These are phyloP conservation scores for Sebastes fasciatus DNA, from an alignment of 2,113 vertebrate genomes.

Conservation along the genomic window DNA sequence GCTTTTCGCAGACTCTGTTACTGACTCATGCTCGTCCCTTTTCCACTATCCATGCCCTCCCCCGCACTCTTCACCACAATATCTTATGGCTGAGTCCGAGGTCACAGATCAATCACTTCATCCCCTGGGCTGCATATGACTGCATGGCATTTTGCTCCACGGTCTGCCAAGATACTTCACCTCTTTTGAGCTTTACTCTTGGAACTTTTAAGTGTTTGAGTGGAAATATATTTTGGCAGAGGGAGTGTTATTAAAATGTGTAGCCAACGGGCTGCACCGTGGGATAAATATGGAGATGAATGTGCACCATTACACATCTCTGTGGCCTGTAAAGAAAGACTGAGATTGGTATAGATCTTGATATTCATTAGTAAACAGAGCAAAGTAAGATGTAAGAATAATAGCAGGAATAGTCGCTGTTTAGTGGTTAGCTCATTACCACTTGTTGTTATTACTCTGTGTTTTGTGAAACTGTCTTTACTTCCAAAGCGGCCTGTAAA, in stretches of 20 bases:
- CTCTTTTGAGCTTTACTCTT: conserved; percentile 61
- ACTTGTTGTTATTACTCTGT: conserved; percentile 40
- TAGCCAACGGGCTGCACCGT: conserved; percentile 43
- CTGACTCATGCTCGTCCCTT: conserved; percentile 84
- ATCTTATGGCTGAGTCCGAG: conserved; percentile 77
- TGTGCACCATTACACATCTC: conserved; percentile 21
- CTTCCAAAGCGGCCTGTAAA: conserved; percentile 13
- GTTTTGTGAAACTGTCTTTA: conserved; percentile 30
- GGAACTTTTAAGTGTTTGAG: conserved; percentile 67
- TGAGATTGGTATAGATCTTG: conserved; percentile 20
- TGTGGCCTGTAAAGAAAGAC: conserved; percentile 26
- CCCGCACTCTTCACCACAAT: conserved; percentile 79
- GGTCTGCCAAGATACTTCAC: conserved; percentile 70
- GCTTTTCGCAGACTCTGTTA: conserved; percentile 82
- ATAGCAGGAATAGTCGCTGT: not conserved
- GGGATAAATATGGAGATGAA: conserved; percentile 54
- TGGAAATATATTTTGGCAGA: conserved; percentile 49
- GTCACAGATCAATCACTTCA: conserved; percentile 80
- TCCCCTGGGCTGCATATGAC: conserved; percentile 69
- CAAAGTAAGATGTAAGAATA: not conserved
- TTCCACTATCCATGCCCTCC: conserved; percentile 80
- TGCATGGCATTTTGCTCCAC: conserved; percentile 67
- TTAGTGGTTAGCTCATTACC: conserved; percentile 17
- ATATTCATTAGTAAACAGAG: conserved; percentile 25
- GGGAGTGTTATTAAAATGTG: conserved; percentile 55